Base-by-base conservation (phyloP, 2,113 vertebrate species). In the Diadophis punctatus region DNA sequence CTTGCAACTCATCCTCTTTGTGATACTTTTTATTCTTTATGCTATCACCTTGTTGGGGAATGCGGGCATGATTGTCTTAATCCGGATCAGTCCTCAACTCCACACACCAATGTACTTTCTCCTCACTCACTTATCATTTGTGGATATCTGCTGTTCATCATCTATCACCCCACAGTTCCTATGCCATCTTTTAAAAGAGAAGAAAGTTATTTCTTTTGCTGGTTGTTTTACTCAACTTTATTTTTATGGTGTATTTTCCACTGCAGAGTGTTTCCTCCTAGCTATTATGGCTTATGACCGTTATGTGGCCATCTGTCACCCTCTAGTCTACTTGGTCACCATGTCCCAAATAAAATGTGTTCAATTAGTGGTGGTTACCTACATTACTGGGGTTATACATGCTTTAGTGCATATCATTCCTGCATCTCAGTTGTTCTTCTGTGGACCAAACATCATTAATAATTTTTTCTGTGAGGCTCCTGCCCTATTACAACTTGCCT, bases 401-500 rank as follows among this genome's bases (percentile, higher is more conserved):
- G 46, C 95, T 14, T 84, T 91, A 30, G 1, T 92, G 18, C 92
- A 95, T 87, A 58, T 96, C 74, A 94, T 68, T 96, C 97, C 89
- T 93, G 96, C 56, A 95, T 93, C 96, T 91, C 95, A 91, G 56
- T 89, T 96, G 49, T 80, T 86, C 8, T 97, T 95, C n/a, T 97
- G 96, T 93, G 94, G 91, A 16, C 94, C 96, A 48, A 95, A 96
- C 85, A 85, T 96, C 8, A 86, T 97, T 43, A 93, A 95, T 48
- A 95, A 96, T 91, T 97, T 98, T 22, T 97, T 97, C 90, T 98
- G 98, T 91, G 96, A 97, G 30, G 97, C 96, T 68, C 97, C 97
- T 74, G 95, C 93, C 25, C 94, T 96, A 95, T 95, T 85, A 96
- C 97, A 91, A 52, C 87, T 98, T 91, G 74, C 93, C 93, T 97